Conservation (phyloP, 2,113 vertebrate genomes). For the Rhea pennata region DNA sequence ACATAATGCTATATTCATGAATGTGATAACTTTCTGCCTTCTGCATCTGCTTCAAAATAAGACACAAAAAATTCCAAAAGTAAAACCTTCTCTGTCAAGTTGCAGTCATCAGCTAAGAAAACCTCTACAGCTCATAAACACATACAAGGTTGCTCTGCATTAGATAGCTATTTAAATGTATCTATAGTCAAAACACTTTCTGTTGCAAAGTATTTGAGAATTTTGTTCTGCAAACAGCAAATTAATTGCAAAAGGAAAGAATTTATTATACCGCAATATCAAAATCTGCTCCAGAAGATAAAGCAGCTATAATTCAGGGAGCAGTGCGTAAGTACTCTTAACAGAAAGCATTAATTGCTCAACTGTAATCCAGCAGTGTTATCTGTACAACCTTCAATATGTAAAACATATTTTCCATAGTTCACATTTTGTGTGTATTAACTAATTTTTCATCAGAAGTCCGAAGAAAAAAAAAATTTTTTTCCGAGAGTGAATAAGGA, state of each 20-base stretch:
- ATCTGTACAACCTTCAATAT: not conserved
- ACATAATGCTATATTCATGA: not conserved
- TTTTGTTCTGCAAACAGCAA: not conserved
- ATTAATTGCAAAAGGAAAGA: slow-evolving; percentile 15
- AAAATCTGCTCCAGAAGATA: not conserved
- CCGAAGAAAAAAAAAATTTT: too few species aligned
- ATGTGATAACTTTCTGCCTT: not conserved
- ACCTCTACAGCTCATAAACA: not conserved
- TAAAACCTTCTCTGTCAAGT: not conserved
- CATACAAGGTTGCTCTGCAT: not conserved
- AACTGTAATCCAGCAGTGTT: not conserved
- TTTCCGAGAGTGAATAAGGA: not conserved
- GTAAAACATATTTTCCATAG: not conserved
- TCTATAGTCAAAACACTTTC: not conserved
- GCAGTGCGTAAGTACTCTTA: not conserved
- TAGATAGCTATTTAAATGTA: not conserved
- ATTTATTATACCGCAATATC: not conserved
- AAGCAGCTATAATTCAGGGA: not conserved
- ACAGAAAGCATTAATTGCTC: not conserved
- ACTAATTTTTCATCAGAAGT: not conserved
- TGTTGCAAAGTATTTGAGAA: not conserved
- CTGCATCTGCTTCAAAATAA: not conserved
- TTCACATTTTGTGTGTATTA: not conserved
- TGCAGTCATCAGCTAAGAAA: not conserved
- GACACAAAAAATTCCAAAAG: not conserved